phyloP scores from a whole-genome alignment of 2,888 invertebrate species.

The Drosophila vallismaia region DNA sequence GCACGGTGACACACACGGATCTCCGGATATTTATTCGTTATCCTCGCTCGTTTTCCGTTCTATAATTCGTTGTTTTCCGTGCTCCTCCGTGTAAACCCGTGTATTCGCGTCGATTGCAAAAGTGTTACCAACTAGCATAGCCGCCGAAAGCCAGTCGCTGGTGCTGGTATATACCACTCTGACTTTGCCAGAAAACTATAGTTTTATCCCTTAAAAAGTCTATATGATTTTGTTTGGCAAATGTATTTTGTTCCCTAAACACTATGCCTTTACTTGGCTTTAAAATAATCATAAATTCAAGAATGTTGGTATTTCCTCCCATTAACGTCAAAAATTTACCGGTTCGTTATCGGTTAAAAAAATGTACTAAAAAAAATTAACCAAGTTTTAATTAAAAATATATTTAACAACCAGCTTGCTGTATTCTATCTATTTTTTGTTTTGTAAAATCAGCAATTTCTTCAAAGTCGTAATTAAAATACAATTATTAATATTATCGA shows the following conservation, averaged over 20 bases:
- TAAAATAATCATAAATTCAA: too few relatives aligned
- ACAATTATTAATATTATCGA: too few relatives aligned
- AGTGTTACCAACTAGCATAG: neutral
- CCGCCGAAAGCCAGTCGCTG: neutral
- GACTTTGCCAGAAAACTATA: neutral
- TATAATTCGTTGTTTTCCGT: neutral
- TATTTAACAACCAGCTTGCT: too few relatives aligned
- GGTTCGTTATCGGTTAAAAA: neutral
- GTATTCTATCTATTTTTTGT: too few relatives aligned
- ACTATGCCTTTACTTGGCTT: neutral
- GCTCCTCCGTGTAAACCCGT: neutral
- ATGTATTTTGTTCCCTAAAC: neutral
- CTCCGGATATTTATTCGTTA: conserved; percentile 3
- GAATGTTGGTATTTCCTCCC: neutral
- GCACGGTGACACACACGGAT: conserved; percentile 17
- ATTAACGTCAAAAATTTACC: neutral
- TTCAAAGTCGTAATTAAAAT: neutral
- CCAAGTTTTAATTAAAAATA: too few relatives aligned
- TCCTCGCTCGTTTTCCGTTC: conserved; percentile 9
- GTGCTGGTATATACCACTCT: neutral
- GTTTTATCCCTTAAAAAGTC: neutral
- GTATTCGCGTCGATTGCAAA: neutral
- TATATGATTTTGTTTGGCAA: neutral
- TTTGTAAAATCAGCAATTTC: neutral
- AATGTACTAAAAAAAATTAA: too few relatives aligned